Conservation (phyloP, 2,888 invertebrate genomes). For the Falcaria lacertinaria region DNA sequence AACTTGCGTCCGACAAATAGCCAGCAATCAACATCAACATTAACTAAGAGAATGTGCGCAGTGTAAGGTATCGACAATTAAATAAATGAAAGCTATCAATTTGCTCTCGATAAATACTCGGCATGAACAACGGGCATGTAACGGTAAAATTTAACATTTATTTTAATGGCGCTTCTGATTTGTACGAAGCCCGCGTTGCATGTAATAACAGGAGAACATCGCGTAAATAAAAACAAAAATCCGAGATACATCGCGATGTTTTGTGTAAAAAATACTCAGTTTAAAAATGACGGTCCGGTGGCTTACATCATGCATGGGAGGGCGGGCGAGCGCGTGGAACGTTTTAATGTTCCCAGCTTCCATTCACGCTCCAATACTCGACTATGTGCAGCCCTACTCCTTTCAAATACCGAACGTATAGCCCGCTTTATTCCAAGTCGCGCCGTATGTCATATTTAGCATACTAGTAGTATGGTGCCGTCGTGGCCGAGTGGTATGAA, state of each 20-base stretch:
- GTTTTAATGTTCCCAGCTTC: slow-evolving; percentile 57
- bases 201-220: slow-evolving; percentile 20
- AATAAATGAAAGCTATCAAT: slow-evolving; percentile 1
- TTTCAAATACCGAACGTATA: slow-evolving; percentile 48
- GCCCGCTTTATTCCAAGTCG: slow-evolving; percentile 41
- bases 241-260: slow-evolving; percentile 40
- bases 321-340: slow-evolving; percentile 57
- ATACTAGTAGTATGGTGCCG: too few species aligned
- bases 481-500: too few species aligned
- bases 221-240: slow-evolving; percentile 22
- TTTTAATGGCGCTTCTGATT: slow-evolving; percentile 53
- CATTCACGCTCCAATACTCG: slow-evolving; percentile 44
- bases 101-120: slow-evolving; percentile 10
- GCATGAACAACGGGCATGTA: slow-evolving; percentile 18
- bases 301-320: slow-evolving; percentile 45
- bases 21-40: neutral
- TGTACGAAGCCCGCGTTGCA: slow-evolving; percentile 27
- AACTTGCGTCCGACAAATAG: neutral
- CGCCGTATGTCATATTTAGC: slow-evolving; percentile 20
- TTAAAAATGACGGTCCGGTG: slow-evolving; percentile 59
- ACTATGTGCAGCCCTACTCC: slow-evolving; percentile 48
- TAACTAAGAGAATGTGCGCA: neutral
- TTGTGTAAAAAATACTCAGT: slow-evolving; percentile 55
- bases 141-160: slow-evolving; percentile 36
- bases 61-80: neutral